A percentile compares a stretch with the other conserved stretches of the same genome.
Evolutionary conservation across 2,797 vertebrate species (phyloP).

Genomic region (Cyclopterus lumpus): DNA sequence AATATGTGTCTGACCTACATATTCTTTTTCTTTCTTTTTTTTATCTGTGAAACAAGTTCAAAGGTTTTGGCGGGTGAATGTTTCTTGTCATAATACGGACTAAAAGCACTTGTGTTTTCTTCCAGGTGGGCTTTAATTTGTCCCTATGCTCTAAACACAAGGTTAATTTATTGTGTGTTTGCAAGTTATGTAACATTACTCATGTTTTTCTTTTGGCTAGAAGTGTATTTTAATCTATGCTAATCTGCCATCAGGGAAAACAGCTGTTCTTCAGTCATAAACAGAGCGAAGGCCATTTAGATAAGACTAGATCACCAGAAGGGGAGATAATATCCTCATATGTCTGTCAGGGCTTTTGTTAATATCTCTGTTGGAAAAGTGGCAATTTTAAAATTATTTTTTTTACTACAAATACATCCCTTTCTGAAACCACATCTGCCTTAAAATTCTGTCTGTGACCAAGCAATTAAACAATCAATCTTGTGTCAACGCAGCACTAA

Average conservation of each 20-base stretch:
- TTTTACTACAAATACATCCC: background rate
- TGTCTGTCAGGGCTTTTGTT: no score
- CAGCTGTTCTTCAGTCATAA: background rate
- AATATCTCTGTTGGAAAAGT: background rate
- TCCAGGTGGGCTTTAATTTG: background rate
- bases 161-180: background rate
- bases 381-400: background rate
- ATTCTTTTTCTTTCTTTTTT: background rate
- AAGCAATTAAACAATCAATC: background rate
- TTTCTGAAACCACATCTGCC: background rate
- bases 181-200: background rate
- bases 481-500: background rate
- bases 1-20: background rate
- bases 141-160: no score
- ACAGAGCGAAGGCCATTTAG: no score
- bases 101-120: no score
- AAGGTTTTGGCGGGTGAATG: no score
- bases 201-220: background rate
- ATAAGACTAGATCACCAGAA: no score
- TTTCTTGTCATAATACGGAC: no score
- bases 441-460: conserved; percentile 7
- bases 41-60: no score
- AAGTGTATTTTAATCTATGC: background rate
- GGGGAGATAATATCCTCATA: no score
- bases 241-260: background rate